Evolutionary conservation across 30 jellyfish, hydroid and myxozoan species (phyloP), one percentile per base, ranked within the genome.

Genomic region (Cassiopea andromeda): DNA sequence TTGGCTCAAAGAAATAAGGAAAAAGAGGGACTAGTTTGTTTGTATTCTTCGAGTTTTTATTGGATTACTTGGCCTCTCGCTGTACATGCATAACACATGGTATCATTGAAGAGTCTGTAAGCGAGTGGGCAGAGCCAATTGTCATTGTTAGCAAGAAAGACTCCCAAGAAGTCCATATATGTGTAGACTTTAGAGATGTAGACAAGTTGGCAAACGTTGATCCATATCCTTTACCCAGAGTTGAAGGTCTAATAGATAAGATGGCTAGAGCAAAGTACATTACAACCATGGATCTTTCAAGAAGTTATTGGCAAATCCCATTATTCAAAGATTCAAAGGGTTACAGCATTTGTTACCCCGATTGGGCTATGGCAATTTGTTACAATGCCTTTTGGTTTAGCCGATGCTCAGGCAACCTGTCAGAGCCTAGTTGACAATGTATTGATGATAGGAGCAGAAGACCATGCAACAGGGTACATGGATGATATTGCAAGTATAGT

Each of bases 291-390:
- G 80, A 78, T 47, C 43, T 78, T 5, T 44, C 54, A 2, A 44
- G 59, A 54, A 84, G 88, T 9, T 78, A 78, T 57, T 78, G 88
- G 88, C 88, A 78, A 75, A 78, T 78, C 18, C 88, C 88, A 57
- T 3, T 45, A 12, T 4, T 38, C 10, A 44, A 14, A 7, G 44
- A 68, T 6, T 68, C 77, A 6, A 43, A 68, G 17, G 77, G 15
- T n/a, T 6, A 68, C 77, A 68, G 77, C 77, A n/a, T 68, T 68
- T 14, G 17, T 14, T 18, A 43, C 77, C 9, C 77, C 44, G 15
- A 6, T 68, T 68, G 44, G 47, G 44, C n/a, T 68, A 17, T 68
- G 77, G 77, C 77, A 68, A 68, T 68, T 68, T 68, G 77, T 68
- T 18, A 68, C 77, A 7, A 17, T 68, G 77, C 77, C 77, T 14